Percentiles rank a stretch among this genome's conserved stretches.
Conservation (phyloP, 2,113 vertebrate genomes). For the Scomber colias region DNA sequence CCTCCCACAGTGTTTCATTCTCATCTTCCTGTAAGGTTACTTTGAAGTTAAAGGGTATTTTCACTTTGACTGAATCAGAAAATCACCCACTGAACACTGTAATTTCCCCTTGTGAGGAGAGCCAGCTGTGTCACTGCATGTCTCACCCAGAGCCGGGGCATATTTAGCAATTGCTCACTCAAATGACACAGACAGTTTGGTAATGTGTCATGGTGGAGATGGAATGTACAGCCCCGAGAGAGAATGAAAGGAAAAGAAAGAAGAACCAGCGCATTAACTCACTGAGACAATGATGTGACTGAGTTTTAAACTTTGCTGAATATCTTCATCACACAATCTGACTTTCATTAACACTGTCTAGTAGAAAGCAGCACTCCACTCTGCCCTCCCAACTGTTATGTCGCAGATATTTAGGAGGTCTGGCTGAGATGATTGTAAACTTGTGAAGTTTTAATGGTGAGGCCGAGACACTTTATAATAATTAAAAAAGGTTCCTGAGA, state of each 20-base stretch:
- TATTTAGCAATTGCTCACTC: slow-evolving; percentile 30
- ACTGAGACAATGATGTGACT: slow-evolving; percentile 24
- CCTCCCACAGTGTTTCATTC: slow-evolving; percentile 68
- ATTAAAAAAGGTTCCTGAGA: slow-evolving; percentile 45
- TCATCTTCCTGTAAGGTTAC: slow-evolving; percentile 74
- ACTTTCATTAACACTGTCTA: slow-evolving; percentile 28
- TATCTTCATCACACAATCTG: slow-evolving; percentile 26
- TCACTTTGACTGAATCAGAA: slow-evolving; percentile 76
- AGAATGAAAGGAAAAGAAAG: slow-evolving; percentile 26
- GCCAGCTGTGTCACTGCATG: slow-evolving; percentile 68
- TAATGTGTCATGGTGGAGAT: slow-evolving; percentile 38
- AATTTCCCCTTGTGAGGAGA: slow-evolving; percentile 70
- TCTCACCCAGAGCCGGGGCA: slow-evolving; percentile 27
- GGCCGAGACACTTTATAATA: slow-evolving; percentile 42
- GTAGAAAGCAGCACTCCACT: slow-evolving; percentile 15
- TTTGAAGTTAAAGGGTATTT: slow-evolving; percentile 80
- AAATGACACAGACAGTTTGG: slow-evolving; percentile 61
- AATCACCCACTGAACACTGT: slow-evolving; percentile 70
- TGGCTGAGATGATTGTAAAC: slow-evolving; percentile 43
- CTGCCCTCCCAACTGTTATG: slow-evolving; percentile 32
- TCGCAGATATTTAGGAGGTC: slow-evolving; percentile 43
- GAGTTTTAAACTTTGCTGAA: neutral
- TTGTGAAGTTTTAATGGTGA: slow-evolving; percentile 53
- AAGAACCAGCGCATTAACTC: neutral
- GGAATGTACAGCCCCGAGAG: slow-evolving; percentile 27